These are phyloP conservation scores for Drosophila littoralis DNA, from an alignment of 1,140 invertebrate genomes.

Conservation along the genomic window DNA sequence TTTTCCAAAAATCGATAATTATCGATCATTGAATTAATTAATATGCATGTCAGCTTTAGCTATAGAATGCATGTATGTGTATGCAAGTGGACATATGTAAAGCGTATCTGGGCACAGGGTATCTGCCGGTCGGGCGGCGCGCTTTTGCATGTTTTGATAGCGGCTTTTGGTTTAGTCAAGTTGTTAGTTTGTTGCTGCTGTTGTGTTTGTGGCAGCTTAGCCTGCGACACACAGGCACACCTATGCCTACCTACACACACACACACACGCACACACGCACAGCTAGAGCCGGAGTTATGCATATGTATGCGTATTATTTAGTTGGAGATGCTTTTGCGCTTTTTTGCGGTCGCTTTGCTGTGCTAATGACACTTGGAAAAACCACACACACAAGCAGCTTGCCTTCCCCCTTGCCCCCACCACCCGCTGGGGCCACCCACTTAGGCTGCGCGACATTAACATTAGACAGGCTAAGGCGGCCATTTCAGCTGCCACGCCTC, in stretches of 20 bases:
- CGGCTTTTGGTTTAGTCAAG: constrained; percentile 40
- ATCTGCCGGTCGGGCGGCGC: background rate
- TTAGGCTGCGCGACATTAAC: constrained; percentile 13
- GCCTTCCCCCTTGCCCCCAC: background rate
- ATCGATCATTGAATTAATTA: no score
- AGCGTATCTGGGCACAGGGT: background rate
- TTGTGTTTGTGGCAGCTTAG: constrained; percentile 47
- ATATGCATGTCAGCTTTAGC: no score
- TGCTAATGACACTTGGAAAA: constrained; percentile 78
- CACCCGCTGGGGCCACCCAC: background rate
- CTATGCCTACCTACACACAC: constrained; percentile 14
- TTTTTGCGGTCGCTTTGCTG: constrained; percentile 80
- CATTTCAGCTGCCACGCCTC: constrained; percentile 48
- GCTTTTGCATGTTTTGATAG: background rate
- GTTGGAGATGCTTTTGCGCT: constrained; percentile 75
- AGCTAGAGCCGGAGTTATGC: constrained; percentile 46
- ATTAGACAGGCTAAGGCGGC: constrained; percentile 28
- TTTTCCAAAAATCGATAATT: no score
- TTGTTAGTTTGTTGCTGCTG: constrained; percentile 45
- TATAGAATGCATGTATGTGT: no score
- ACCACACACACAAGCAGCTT: constrained; percentile 14
- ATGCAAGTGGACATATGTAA: no score
- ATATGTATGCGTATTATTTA: constrained; percentile 49
- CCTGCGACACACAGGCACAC: constrained; percentile 43
- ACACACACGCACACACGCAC: constrained; percentile 18